Conservation (phyloP, 2,888 invertebrate species). For the Baronia brevicornis region DNA sequence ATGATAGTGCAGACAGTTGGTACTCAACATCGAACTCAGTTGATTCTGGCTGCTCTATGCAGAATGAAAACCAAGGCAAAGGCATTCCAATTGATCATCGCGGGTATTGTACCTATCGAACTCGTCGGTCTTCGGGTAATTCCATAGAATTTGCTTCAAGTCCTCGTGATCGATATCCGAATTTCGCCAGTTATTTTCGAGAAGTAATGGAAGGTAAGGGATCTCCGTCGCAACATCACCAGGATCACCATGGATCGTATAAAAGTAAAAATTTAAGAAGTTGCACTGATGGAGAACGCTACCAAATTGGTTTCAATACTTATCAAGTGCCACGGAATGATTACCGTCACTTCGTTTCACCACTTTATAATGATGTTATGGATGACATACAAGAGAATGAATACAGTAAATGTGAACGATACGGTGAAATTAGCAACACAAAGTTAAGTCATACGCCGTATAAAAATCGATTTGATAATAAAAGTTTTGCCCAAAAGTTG, state of each 20-base stretch:
- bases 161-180: conserved; percentile 60
- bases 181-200: conserved; percentile 64
- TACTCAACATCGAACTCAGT: conserved; percentile 45
- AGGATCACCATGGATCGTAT: conserved; percentile 33
- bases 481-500: conserved; percentile 61
- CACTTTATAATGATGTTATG: conserved; percentile 61
- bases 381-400: conserved; percentile 69
- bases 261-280: conserved; percentile 40
- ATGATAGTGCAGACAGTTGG: conserved; percentile 67
- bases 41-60: conserved; percentile 32
- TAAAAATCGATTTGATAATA: conserved; percentile 53
- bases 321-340: conserved; percentile 48
- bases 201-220: conserved; percentile 48
- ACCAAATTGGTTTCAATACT: conserved; percentile 40
- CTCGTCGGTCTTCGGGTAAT: conserved; percentile 38
- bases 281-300: conserved; percentile 47
- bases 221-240: conserved; percentile 32
- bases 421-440: conserved; percentile 63
- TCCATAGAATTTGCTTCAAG: conserved; percentile 56
- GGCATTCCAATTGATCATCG: conserved; percentile 47
- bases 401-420: conserved; percentile 64
- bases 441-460: conserved; percentile 41
- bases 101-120: conserved; percentile 41
- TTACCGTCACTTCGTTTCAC: conserved; percentile 63
- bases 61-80: conserved; percentile 32